Evolutionary conservation across 2,797 vertebrate species (phyloP), one percentile per base, ranked within the genome.

Genomic region (Miichthys miiuy): DNA sequence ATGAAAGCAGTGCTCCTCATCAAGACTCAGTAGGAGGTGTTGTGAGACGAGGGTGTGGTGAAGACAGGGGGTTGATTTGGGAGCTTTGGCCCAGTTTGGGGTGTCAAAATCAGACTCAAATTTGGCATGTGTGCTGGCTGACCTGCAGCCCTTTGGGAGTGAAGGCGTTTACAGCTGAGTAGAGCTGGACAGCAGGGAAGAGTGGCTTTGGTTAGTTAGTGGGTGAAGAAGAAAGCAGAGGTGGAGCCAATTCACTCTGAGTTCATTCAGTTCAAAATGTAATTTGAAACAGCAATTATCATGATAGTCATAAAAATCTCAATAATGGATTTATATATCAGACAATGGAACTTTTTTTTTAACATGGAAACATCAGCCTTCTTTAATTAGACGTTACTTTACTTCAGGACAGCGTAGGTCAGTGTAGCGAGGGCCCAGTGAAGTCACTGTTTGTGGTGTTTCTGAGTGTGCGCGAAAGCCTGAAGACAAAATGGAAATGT

Each of bases 71-170:
- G 88, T 38, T 56, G 80, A 82, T 84, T 81, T 70, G 23, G 63
- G 68, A 72, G 73, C 58, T 77, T 80, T 68, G 25, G 60, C 68
- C 44, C 54, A 72, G 58, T 76, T 68, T 71, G 48, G 13, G 16
- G 65, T 61, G 61, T 82, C 70, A 64, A 71, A 90, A 84, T 87
- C 50, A 4, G 73, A 63, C 58, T 60, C 1, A 82, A 81, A 83
- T 88, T 81, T 84, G 65, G 41, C 71, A 16, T 78, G 66, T 65
- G 18, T 78, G 79, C 73, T 68, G 21, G 56, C 57, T 90, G 87
- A 89, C 71, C 82, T 68, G 68, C 67, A 72, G 80, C 75, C 74
- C 65, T 83, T 41, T 63, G 62, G 77, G 46, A 82, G 61, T 55
- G 70, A 75, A 70, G 52, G 66, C n/a, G 6, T 81, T 86, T 14